Percentiles rank a stretch among this genome's conserved stretches.
Conservation (phyloP, 92 coral and sea anemone species). For the Phenganax marumi region DNA sequence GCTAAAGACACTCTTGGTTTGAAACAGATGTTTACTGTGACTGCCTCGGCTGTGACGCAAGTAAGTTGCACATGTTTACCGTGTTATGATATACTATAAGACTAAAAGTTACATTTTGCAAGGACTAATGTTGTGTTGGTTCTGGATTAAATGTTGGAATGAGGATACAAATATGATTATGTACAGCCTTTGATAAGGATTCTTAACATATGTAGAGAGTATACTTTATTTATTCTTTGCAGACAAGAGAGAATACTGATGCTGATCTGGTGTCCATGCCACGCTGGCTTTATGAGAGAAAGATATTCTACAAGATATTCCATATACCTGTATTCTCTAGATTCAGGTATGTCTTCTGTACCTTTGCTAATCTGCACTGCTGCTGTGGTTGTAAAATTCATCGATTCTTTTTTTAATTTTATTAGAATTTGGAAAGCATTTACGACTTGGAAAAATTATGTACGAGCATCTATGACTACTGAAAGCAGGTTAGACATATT, state of each 20-base stretch:
- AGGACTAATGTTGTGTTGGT: no score
- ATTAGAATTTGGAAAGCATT: constrained; percentile 89
- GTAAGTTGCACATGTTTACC: constrained; percentile 42
- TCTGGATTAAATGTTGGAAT: background rate
- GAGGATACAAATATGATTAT: background rate
- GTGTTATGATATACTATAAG: no score
- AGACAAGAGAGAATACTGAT: constrained; percentile 67
- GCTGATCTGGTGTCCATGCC: constrained; percentile 70
- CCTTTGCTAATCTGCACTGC: background rate
- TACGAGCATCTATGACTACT: constrained; percentile 63
- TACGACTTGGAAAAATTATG: constrained; percentile 87
- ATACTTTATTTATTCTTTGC: background rate
- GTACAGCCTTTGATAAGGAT: background rate
- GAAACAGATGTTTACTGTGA: constrained; percentile 72
- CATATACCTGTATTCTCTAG: constrained; percentile 67
- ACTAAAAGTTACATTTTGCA: background rate
- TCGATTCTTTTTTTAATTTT: background rate
- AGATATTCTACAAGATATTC: constrained; percentile 64
- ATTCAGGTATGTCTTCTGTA: constrained; percentile 64
- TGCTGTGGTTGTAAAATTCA: background rate
- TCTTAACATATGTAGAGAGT: background rate
- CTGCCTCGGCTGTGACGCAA: constrained; percentile 96
- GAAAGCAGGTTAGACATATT: constrained; percentile 58
- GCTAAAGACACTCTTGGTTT: constrained; percentile 71
- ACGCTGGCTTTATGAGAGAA: constrained; percentile 91